Evolutionary conservation across 2,113 vertebrate genomes (phyloP).

Genomic region (Gobius niger): DNA sequence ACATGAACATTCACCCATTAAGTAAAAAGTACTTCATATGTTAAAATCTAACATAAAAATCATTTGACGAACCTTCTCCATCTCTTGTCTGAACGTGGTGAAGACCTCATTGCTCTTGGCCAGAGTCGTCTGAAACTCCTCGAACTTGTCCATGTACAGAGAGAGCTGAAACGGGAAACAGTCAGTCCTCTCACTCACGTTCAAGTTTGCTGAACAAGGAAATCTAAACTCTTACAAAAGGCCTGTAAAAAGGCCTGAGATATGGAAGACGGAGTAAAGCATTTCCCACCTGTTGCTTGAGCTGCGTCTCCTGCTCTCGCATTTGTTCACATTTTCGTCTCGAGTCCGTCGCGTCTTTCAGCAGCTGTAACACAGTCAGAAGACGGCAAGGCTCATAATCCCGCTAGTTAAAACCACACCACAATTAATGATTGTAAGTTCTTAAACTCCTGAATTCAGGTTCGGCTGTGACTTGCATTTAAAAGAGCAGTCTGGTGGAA

Average conservation of each 20-base stretch:
- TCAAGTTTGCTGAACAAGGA: too few species aligned
- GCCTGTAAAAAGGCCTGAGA: not conserved
- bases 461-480: constrained; percentile 64
- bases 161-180: constrained; percentile 80
- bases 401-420: too few species aligned
- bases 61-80: constrained; percentile 89
- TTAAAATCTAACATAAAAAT: accelerated
- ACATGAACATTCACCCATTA: not conserved
- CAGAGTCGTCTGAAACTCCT: constrained; percentile 98
- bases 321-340: constrained; percentile 96
- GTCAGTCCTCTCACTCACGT: too few species aligned
- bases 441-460: not conserved
- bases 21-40: not conserved
- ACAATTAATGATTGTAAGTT: too few species aligned
- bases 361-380: constrained; percentile 76
- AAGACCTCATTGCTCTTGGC: constrained; percentile 99
- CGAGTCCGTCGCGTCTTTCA: constrained; percentile 94
- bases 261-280: too few species aligned
- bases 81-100: constrained; percentile 97
- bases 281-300: constrained; percentile 89
- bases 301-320: constrained; percentile 94
- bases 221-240: too few species aligned
- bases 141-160: constrained; percentile 99
- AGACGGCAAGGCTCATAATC: too few species aligned
- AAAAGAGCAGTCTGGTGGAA: constrained; percentile 64